Conservation (phyloP, 2,888 invertebrate species). For the Caenorhabditis sp. region DNA sequence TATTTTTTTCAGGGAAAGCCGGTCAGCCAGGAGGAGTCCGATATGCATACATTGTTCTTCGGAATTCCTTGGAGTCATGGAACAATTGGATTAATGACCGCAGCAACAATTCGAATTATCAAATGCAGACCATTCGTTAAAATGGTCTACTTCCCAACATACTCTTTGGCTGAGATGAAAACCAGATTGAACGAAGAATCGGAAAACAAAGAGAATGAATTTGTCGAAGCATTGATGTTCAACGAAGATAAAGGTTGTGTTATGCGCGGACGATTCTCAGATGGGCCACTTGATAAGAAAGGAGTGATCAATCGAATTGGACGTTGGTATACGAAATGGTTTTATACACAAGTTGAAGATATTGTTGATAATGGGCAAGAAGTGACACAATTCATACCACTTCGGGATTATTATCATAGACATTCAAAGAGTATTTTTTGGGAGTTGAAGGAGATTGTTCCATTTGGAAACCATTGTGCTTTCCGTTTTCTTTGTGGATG, state of each 20-base stretch:
- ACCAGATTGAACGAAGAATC: constrained; percentile 75
- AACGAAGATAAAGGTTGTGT: constrained; percentile 79
- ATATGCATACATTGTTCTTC: constrained; percentile 81
- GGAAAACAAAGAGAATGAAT: constrained; percentile 77
- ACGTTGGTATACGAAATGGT: constrained; percentile 84
- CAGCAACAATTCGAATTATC: constrained; percentile 77
- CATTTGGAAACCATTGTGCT: constrained; percentile 81
- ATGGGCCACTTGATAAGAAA: constrained; percentile 52
- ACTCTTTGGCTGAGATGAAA: constrained; percentile 52
- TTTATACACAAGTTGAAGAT: constrained; percentile 81
- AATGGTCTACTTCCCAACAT: constrained; percentile 79
- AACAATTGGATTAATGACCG: constrained; percentile 82
- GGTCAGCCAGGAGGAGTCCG: constrained; percentile 69
- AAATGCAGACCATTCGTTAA: constrained; percentile 78
- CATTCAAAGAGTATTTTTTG: constrained; percentile 84
- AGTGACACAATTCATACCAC: constrained; percentile 77
- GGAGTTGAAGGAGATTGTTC: constrained; percentile 85
- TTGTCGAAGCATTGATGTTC: constrained; percentile 81
- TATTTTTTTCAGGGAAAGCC: constrained; percentile 10
- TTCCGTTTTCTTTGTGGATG: constrained; percentile 83
- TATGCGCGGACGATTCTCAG: constrained; percentile 77
- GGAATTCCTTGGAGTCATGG: constrained; percentile 87
- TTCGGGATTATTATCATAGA: constrained; percentile 84
- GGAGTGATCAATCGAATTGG: constrained; percentile 78
- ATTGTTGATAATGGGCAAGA: constrained; percentile 58